Conservation (phyloP, 2,797 vertebrate genomes). For the Naso thynnoides region DNA sequence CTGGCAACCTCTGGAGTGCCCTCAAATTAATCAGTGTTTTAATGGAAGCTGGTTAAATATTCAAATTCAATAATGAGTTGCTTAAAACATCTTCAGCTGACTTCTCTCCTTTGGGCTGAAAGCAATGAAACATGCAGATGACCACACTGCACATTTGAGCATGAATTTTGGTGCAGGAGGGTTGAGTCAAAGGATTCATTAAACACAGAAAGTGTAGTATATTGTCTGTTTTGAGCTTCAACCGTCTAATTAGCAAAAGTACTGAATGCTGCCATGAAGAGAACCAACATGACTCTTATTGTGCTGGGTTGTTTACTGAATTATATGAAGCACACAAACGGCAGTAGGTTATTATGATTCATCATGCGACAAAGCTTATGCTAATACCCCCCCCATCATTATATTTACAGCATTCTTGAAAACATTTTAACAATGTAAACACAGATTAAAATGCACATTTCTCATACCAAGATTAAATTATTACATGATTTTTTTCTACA, state of each 20-base stretch:
- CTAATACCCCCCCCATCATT: neutral
- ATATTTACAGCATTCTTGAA: neutral
- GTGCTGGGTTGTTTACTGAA: neutral
- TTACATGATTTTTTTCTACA: neutral
- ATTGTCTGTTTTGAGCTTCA: conserved; percentile 5
- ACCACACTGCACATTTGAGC: conserved; percentile 10
- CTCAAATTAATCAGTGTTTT: conserved; percentile 80
- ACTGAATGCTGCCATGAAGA: neutral
- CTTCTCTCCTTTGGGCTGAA: conserved; percentile 8
- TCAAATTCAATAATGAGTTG: conserved; percentile 69
- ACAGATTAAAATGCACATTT: neutral
- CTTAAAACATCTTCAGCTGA: conserved; percentile 54
- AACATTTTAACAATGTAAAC: neutral
- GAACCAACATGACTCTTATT: neutral
- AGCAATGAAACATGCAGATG: conserved; percentile 20
- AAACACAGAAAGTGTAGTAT: conserved; percentile 3
- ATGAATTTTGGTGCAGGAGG: neutral
- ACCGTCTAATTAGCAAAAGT: conserved; percentile 10
- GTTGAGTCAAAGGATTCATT: conserved; percentile 1
- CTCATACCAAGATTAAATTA: neutral
- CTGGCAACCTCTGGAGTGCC: conserved; percentile 69
- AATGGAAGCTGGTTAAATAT: conserved; percentile 78
- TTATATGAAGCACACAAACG: neutral
- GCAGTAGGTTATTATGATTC: neutral
- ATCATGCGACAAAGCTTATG: neutral